Base-by-base conservation (phyloP, 2,888 invertebrate species). In the Scaptomyza tumidula region DNA sequence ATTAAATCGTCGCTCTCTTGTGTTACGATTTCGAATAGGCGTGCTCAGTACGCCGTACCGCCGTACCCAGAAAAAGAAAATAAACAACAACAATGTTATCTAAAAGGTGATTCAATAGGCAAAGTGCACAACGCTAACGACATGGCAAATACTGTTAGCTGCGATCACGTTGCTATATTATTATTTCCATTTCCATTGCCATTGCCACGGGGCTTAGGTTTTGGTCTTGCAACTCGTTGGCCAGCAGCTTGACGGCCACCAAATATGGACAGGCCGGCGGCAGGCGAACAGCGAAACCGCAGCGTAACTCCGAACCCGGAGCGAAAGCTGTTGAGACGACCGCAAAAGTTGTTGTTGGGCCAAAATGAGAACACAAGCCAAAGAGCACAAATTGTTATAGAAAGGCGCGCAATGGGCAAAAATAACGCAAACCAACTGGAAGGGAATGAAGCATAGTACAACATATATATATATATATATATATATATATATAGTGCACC, bases 91-190 rank as follows among this genome's bases (percentile, higher is more conserved):
- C n/a, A 13, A 35, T 35, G 35, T 35, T 13, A 35, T 11, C 35
- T 11, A 35, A 11, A 35, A 33, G 33, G 10, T 10, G 33, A 10
- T 6, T 33, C 33, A 33, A 33, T 10, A 10, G 14, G 14, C 9
- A 14, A 14, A 14, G 14, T 14, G 39, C 14, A 37, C 60, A 72
- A 74, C 73, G 65, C 71, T 73, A 80, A 88, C 75, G 74, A 89
- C 73, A 85, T 89, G 84, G 89, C 89, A 89, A 87, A 85, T 78
- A 80, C 84, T 82, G 88, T 85, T 85, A 85, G 71, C 81, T 19
- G 45, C 16, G 16, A 16, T 33, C 13, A 35, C 16, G 49, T 49
- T 49, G 49, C 49, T n/a, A 37, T 37, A 37, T 5, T 29, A 6
- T 6, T 6, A 29, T 19, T 43, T 19, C 19, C 19, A 43, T 74